Evolutionary conservation across 1,140 invertebrate genomes (phyloP), one percentile per base, ranked within the genome.

Genomic region (Anastatus disparis): DNA sequence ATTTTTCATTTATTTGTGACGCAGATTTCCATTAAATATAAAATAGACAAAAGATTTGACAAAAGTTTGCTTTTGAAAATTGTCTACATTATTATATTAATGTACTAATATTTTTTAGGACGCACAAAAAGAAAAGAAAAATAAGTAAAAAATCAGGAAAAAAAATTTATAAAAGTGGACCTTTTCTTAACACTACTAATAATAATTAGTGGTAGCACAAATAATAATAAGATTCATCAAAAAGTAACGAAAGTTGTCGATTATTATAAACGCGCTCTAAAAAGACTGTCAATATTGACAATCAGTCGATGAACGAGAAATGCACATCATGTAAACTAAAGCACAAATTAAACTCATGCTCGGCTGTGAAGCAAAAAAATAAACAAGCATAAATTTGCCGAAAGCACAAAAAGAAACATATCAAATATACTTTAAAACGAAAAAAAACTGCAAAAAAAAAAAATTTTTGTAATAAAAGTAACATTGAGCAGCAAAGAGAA

Each of bases 401-500:
- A 35, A 35, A 35, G 10, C 10, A 6, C 22, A 6, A 35, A 4
- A 35, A 53, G 17, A 53, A 53, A 53, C 31, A 53, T 12, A 38
- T 38, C 13, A 50, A 17, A n/a, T n/a, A n/a, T n/a, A 4, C 31
- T 10, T 10, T 4, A 35, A 35, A 6, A 35, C 10, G 10, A 6
- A 35, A 4, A 35, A 6, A 35, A 35, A 35, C 10, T 10, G 31
- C 31, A 35, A 4, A 35, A 35, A 35, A 4, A 10, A 35, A 8
- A 31, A 35, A 64, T 3, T 20, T 8, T 17, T 0, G 13, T 24
- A 15, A 2, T 40, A 40, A 2, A 31, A 56, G 40, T 20, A 31
- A 7, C 20, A 15, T 26, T 29, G n/a, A 58, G 40, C 38, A 48
- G 12, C 53, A 67, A 24, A 44, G 53, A 68, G 40, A 56, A 44